Conservation (phyloP, 2,888 invertebrate genomes). For the Sisyra nigra region DNA sequence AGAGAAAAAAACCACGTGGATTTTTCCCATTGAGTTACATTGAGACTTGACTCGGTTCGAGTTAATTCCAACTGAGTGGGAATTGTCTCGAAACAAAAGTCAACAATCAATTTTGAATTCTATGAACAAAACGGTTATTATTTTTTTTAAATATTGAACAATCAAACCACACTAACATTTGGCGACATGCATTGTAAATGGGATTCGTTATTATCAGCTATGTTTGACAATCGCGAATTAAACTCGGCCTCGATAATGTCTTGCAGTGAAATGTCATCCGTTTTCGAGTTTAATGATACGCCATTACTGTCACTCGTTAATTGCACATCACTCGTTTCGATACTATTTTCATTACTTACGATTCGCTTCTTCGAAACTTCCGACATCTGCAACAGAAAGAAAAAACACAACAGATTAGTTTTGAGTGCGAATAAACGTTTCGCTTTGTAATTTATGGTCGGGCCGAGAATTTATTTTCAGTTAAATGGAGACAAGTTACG, state of each 20-base stretch:
- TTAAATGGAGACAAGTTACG: too few species aligned
- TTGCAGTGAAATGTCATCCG: conserved; percentile 5
- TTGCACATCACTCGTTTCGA: conserved; percentile 1
- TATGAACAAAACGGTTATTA: neutral
- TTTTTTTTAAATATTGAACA: neutral
- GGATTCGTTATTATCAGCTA: neutral
- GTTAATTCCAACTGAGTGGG: too few species aligned
- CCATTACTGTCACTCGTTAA: conserved; percentile 4
- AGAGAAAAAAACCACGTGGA: too few species aligned
- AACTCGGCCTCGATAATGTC: conserved; percentile 8
- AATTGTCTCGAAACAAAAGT: too few species aligned
- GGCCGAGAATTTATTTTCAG: too few species aligned
- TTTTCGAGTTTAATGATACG: neutral
- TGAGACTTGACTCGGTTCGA: too few species aligned
- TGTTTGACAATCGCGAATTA: conserved; percentile 6
- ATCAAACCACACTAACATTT: conserved; percentile 7
- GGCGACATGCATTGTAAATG: conserved; percentile 4
- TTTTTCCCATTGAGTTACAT: too few species aligned
- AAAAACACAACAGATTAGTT: neutral
- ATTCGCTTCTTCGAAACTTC: conserved; percentile 7
- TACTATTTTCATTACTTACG: conserved; percentile 5
- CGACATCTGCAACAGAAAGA: conserved; percentile 8
- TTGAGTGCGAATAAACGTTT: neutral
- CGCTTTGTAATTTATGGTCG: neutral
- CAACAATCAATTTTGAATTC: neutral